These are phyloP conservation scores for Itoplectis maculator DNA, from an alignment of 2,888 invertebrate species.

Conservation along the genomic window DNA sequence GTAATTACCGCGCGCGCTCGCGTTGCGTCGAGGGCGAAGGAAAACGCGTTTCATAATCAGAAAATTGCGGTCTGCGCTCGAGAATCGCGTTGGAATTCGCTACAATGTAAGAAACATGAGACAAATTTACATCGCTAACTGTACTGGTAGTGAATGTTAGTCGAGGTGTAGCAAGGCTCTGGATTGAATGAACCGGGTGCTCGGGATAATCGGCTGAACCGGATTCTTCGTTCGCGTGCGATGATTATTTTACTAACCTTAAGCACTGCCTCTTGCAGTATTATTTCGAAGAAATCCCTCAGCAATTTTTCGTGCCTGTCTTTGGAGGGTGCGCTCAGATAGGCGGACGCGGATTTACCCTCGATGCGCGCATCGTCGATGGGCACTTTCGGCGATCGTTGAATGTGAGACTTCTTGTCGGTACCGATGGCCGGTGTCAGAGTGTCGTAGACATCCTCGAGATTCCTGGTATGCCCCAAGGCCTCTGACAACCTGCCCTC, in stretches of 20 bases:
- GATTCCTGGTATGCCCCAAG: slow-evolving; percentile 61
- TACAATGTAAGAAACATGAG: background rate
- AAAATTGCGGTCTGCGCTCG: background rate
- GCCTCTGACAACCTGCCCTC: slow-evolving; percentile 73
- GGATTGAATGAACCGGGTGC: background rate
- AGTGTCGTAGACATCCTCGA: slow-evolving; percentile 51
- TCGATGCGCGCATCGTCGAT: slow-evolving; percentile 7
- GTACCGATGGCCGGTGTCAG: slow-evolving; percentile 30
- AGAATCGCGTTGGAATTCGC: slow-evolving; percentile 11
- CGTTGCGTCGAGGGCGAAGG: background rate
- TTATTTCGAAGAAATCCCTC: slow-evolving; percentile 89
- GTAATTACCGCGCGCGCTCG: slow-evolving; percentile 12
- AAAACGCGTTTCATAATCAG: slow-evolving; percentile 11
- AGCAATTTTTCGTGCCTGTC: slow-evolving; percentile 90
- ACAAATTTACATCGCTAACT: background rate
- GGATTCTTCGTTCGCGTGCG: background rate
- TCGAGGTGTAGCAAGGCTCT: no score
- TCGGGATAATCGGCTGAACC: background rate
- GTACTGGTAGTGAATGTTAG: background rate
- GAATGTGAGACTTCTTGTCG: slow-evolving; percentile 33
- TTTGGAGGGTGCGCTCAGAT: slow-evolving; percentile 87
- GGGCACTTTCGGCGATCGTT: slow-evolving; percentile 24
- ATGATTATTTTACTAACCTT: slow-evolving; percentile 82
- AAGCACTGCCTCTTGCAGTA: slow-evolving; percentile 91
- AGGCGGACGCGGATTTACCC: slow-evolving; percentile 15